Evolutionary conservation across 2,888 invertebrate genomes (phyloP).

Genomic region (Drosophila formosana): DNA sequence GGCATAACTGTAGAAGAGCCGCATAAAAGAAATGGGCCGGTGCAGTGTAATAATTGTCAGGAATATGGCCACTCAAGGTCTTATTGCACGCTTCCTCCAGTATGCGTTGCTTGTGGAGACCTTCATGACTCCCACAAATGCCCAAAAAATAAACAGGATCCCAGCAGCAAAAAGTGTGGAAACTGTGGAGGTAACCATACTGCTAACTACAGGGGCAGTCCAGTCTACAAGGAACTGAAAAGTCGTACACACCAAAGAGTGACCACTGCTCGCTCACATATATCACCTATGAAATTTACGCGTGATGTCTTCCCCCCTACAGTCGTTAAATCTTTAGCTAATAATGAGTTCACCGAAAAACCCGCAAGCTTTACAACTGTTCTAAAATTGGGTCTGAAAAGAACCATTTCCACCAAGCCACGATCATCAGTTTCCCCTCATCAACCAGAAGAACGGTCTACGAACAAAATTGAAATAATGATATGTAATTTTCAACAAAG

Average conservation of each 20-base stretch:
- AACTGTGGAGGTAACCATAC: background rate
- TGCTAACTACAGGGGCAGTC: too few species aligned
- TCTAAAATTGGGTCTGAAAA: background rate
- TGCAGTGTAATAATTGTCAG: background rate
- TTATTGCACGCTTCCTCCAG: background rate
- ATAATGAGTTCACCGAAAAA: background rate
- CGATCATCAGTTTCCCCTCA: background rate
- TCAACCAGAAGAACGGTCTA: background rate
- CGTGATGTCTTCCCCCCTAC: background rate
- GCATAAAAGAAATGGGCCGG: background rate
- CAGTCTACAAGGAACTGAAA: background rate
- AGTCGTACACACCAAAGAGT: background rate
- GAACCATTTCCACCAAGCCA: background rate
- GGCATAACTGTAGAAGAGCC: background rate
- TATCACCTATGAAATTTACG: background rate
- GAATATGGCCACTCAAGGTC: background rate
- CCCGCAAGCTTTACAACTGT: background rate
- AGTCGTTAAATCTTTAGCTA: background rate
- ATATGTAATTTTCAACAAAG: background rate
- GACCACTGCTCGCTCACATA: background rate
- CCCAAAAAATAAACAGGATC: background rate
- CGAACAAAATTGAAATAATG: background rate
- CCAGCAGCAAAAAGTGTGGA: constrained; percentile 2
- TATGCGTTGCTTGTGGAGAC: background rate
- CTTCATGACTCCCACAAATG: background rate